Evolutionary conservation across 2,113 vertebrate species (phyloP).

Genomic region (Monopterus albus): DNA sequence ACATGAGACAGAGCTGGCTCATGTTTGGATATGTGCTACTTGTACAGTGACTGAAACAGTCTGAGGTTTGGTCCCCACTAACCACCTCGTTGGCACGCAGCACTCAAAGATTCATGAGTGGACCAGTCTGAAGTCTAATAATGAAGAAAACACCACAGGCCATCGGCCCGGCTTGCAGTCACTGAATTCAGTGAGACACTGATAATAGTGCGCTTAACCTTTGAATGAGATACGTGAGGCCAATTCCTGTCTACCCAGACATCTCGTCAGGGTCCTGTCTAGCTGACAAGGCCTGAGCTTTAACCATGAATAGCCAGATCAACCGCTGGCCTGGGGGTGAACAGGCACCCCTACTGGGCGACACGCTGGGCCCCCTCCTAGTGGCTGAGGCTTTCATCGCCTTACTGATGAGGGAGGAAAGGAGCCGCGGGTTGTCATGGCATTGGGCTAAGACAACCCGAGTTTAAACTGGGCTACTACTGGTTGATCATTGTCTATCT

Average conservation of each 20-base stretch:
- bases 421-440: not conserved
- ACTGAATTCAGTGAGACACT: slow-evolving; percentile 39
- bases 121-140: slow-evolving; percentile 64
- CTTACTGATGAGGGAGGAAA: slow-evolving; percentile 16
- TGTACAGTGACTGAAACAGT: slow-evolving; percentile 1
- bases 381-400: slow-evolving; percentile 48
- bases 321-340: slow-evolving; percentile 61
- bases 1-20: not conserved
- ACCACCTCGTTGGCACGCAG: slow-evolving; percentile 61
- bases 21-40: not conserved
- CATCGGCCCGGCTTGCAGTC: slow-evolving; percentile 29
- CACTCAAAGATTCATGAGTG: slow-evolving; percentile 65
- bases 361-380: slow-evolving; percentile 46
- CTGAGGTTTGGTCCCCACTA: slow-evolving; percentile 8
- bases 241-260: slow-evolving; percentile 53
- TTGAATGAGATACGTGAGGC: slow-evolving; percentile 63
- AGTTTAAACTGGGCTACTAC: too few species aligned
- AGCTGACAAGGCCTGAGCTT: slow-evolving; percentile 41
- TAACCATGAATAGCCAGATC: slow-evolving; percentile 62
- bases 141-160: slow-evolving; percentile 64
- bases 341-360: slow-evolving; percentile 54
- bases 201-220: slow-evolving; percentile 73
- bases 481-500: too few species aligned
- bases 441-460: slow-evolving; percentile 4
- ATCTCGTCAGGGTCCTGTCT: slow-evolving; percentile 53